Evolutionary conservation across 2,797 vertebrate species (phyloP).

Genomic region (Gymnodraco acuticeps): DNA sequence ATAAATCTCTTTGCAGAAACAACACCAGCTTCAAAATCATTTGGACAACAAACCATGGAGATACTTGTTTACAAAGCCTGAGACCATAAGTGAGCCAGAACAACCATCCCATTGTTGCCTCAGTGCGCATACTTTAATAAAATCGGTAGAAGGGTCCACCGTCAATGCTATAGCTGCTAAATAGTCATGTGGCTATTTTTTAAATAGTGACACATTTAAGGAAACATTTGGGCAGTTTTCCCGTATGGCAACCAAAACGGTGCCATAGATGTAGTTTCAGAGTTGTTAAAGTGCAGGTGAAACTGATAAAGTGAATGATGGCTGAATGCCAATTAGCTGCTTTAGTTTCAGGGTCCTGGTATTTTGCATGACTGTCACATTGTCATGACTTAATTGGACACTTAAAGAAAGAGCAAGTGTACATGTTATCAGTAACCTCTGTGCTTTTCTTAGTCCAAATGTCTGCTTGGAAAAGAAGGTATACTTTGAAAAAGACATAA

Average conservation of each 20-base stretch:
- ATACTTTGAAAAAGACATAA: background rate
- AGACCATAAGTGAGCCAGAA: background rate
- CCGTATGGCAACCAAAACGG: background rate
- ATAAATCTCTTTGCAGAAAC: background rate
- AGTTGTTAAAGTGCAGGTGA: background rate
- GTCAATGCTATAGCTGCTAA: background rate
- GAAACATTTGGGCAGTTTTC: background rate
- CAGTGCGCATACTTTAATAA: no score
- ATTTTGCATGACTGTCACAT: background rate
- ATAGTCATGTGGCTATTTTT: background rate
- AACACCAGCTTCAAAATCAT: background rate
- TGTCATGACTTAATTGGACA: conserved; percentile 3
- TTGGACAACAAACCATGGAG: background rate
- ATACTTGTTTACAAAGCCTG: conserved; percentile 5
- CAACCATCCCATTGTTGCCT: no score
- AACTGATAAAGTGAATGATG: background rate
- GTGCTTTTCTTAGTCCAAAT: background rate
- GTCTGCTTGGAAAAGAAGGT: background rate
- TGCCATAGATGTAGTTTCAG: background rate
- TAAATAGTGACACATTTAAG: background rate
- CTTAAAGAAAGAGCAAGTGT: background rate
- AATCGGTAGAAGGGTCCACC: background rate
- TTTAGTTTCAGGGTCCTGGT: background rate
- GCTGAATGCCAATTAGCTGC: background rate
- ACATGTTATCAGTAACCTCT: conserved; percentile 20